Conservation (phyloP, 1,140 invertebrate genomes). For the Amphibalanus amphitrite region DNA sequence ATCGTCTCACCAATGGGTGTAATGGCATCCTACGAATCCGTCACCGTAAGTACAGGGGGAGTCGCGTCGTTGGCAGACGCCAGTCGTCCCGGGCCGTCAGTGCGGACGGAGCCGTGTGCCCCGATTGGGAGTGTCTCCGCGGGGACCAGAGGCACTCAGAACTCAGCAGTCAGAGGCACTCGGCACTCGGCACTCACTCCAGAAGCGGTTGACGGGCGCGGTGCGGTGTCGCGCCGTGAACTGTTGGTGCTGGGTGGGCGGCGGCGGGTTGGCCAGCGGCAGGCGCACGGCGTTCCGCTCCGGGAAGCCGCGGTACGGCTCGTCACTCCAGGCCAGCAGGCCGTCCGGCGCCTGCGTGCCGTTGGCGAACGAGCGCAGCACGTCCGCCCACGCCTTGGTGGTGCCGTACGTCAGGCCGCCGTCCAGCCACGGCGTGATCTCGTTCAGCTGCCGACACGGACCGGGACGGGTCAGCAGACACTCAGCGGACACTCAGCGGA, state of each 20-base stretch:
- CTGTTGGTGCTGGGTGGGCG: constrained; percentile 30
- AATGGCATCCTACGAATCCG: too few relatives aligned
- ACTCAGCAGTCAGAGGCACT: too few relatives aligned
- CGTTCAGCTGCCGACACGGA: constrained; percentile 32
- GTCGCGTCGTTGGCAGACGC: too few relatives aligned
- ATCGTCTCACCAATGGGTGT: too few relatives aligned
- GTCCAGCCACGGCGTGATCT: constrained; percentile 42
- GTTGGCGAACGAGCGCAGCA: constrained; percentile 31
- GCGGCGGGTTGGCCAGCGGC: constrained; percentile 40
- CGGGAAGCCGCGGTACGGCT: constrained; percentile 30
- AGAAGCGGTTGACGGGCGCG: constrained; percentile 33
- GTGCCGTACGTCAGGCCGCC: constrained; percentile 40
- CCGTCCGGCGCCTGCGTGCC: constrained; percentile 30
- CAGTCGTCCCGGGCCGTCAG: too few relatives aligned
- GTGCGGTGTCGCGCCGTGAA: constrained; percentile 27
- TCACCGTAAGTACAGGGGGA: too few relatives aligned
- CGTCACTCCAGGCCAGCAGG: constrained; percentile 25
- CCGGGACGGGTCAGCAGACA: too few relatives aligned
- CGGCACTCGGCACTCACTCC: constrained; percentile 35
- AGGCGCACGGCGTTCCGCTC: constrained; percentile 32
- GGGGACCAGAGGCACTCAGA: too few relatives aligned
- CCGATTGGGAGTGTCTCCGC: too few relatives aligned
- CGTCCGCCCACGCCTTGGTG: constrained; percentile 38
- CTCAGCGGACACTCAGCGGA: too few relatives aligned
- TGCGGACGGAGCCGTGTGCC: constrained; percentile 9